Conservation (phyloP, 2,113 vertebrate species). For the Formicarius rufipectus region DNA sequence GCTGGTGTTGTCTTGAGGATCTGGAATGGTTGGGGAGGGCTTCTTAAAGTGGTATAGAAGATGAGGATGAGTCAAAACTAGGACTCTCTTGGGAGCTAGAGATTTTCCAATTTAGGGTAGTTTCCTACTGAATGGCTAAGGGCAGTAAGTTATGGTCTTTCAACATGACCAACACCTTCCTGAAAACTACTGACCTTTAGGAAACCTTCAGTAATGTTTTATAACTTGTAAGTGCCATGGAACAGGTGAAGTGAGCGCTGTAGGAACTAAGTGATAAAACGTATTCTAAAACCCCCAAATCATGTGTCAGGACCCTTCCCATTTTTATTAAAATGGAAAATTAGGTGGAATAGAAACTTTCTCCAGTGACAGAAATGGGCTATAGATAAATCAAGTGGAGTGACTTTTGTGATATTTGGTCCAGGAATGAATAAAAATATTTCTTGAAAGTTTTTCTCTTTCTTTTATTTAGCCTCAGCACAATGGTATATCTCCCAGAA, state of each 20-base stretch:
- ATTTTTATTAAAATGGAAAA: background rate
- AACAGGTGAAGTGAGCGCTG: background rate
- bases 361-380: background rate
- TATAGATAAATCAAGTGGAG: background rate
- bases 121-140: background rate
- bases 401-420: background rate
- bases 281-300: rapidly evolving
- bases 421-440: background rate
- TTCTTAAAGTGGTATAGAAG: too few relatives aligned
- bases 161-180: background rate
- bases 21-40: background rate
- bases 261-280: background rate
- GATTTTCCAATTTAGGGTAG: background rate
- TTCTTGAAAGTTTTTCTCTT: background rate
- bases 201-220: background rate
- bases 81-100: background rate
- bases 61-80: background rate
- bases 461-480: constrained; percentile 81
- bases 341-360: background rate
- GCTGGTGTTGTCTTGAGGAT: background rate
- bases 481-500: constrained; percentile 89
- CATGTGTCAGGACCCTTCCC: background rate
- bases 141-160: background rate
- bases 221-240: background rate
- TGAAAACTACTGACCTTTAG: background rate